Percentiles rank a stretch among this genome's conserved stretches.
These are phyloP conservation scores for Xiphophorus couchianus DNA, from an alignment of 2,113 vertebrate genomes.

Conservation along the genomic window DNA sequence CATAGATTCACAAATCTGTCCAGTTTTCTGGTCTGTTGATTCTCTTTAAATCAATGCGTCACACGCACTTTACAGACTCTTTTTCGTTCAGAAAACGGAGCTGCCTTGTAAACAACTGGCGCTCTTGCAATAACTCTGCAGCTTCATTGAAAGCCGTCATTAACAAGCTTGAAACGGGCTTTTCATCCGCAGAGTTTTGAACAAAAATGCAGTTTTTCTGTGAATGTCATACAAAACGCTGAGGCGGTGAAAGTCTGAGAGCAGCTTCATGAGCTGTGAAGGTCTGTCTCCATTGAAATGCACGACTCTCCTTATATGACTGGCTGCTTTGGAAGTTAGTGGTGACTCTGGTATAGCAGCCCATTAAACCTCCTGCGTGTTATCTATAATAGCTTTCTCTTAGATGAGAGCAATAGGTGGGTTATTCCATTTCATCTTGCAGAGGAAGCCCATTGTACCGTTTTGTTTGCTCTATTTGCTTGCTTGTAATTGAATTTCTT, in stretches of 20 bases:
- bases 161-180: conserved; percentile 11
- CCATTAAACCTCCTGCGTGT: conserved; percentile 59
- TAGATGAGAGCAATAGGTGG: conserved; percentile 36
- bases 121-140: neutral
- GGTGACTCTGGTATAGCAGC: conserved; percentile 53
- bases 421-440: conserved; percentile 60
- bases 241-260: conserved; percentile 8
- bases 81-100: neutral
- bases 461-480: conserved; percentile 60
- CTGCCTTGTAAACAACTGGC: neutral
- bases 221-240: conserved; percentile 16
- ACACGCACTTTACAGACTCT: neutral
- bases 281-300: conserved; percentile 62
- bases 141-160: neutral
- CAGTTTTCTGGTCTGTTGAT: neutral
- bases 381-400: conserved; percentile 71
- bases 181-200: conserved; percentile 15
- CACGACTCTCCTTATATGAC: conserved; percentile 39
- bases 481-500: conserved; percentile 67
- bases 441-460: conserved; percentile 44
- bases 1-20: neutral
- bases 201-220: conserved; percentile 8
- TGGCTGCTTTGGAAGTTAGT: conserved; percentile 34
- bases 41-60: neutral
- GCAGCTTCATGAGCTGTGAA: conserved; percentile 49